phyloP scores from a whole-genome alignment of 37 sponge, comb jelly and placozoan species.

The Oscarella lobularis region DNA sequence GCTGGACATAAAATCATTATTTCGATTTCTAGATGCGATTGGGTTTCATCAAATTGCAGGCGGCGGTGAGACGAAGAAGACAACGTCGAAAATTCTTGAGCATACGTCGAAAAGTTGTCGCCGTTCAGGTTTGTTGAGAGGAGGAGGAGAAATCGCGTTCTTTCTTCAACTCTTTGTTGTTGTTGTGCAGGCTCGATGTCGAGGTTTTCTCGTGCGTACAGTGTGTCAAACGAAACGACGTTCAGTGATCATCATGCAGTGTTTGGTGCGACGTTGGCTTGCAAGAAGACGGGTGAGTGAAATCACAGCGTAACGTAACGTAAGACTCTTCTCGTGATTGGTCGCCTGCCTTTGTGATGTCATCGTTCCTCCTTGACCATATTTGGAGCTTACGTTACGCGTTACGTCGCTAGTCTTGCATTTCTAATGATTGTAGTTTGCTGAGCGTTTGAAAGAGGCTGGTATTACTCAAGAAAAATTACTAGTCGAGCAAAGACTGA shows the following conservation, averaged over 20 bases:
- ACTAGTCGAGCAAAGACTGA: neutral
- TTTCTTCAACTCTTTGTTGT: no score
- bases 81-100: neutral
- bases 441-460: no score
- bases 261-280: neutral
- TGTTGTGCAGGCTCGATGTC: neutral
- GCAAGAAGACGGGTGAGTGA: neutral
- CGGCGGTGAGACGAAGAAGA: neutral
- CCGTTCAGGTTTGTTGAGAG: no score
- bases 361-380: no score
- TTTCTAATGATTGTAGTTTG: no score
- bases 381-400: no score
- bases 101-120: neutral
- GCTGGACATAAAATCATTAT: no score
- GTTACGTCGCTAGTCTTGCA: no score
- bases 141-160: no score
- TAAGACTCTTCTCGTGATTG: no score
- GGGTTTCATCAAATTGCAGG: neutral
- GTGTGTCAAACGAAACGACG: neutral
- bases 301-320: no score
- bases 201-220: neutral
- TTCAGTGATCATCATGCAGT: neutral
- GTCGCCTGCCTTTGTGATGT: no score
- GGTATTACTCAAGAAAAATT: neutral
- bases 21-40: neutral